Conservation (phyloP, 2,113 vertebrate species). For the Maylandia zebra region DNA sequence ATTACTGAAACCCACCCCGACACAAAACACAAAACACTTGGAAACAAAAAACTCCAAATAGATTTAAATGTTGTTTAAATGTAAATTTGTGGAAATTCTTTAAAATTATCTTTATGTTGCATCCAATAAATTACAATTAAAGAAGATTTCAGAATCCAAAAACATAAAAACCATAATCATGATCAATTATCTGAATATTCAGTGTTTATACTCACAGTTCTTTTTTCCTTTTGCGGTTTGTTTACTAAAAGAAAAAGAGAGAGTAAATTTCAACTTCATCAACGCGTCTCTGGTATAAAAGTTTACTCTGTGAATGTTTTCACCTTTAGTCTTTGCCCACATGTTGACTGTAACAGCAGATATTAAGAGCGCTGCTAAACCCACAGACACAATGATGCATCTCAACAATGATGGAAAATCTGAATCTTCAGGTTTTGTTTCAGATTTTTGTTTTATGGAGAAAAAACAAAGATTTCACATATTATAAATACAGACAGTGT, state of each 20-base stretch:
- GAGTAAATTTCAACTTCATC: background rate
- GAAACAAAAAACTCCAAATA: background rate
- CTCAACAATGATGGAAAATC: background rate
- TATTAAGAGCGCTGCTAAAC: background rate
- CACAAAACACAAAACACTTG: background rate
- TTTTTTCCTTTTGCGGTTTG: background rate
- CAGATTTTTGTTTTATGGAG: background rate
- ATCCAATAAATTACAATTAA: background rate
- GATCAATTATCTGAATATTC: background rate
- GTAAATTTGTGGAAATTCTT: background rate
- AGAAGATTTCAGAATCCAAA: background rate
- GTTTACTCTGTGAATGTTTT: background rate
- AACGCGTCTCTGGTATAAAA: fast-evolving
- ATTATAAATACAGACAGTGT: background rate
- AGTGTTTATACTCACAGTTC: background rate
- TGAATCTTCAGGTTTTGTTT: background rate
- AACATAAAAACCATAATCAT: background rate
- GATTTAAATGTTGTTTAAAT: background rate
- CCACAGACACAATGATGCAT: fast-evolving
- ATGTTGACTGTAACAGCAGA: background rate
- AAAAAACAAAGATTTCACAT: background rate
- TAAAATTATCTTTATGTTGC: background rate
- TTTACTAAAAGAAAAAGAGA: background rate
- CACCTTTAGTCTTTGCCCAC: background rate
- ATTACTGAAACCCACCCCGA: background rate